These are phyloP conservation scores for Campoplex nolae DNA, from an alignment of 2,888 invertebrate species.

Conservation along the genomic window DNA sequence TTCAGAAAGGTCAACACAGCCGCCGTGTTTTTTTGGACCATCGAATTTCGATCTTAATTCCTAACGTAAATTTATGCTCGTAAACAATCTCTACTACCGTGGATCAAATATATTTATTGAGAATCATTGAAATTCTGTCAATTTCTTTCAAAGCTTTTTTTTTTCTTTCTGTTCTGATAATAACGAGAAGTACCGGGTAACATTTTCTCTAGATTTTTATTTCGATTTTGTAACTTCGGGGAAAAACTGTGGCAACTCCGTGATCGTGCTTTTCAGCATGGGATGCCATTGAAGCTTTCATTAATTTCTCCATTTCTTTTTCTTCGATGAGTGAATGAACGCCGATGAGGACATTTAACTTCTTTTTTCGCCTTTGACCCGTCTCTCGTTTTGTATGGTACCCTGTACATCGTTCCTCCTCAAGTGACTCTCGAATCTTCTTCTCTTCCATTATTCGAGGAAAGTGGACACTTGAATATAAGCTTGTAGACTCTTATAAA, in stretches of 20 bases:
- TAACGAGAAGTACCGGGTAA: neutral
- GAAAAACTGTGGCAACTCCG: neutral
- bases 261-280: neutral
- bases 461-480: neutral
- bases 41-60: neutral
- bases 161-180: neutral
- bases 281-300: neutral
- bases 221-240: neutral
- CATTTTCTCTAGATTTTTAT: neutral
- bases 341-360: slow-evolving; percentile 13
- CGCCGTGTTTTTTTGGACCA: neutral
- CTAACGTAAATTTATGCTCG: too few species aligned
- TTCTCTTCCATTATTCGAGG: slow-evolving; percentile 21
- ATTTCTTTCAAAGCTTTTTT: neutral
- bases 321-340: neutral
- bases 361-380: neutral
- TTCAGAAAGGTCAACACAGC: slow-evolving; percentile 11
- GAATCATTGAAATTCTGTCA: neutral
- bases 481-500: too few species aligned
- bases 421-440: slow-evolving; percentile 30
- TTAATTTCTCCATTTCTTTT: neutral
- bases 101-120: too few species aligned
- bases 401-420: neutral
- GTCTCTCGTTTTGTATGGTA: neutral
- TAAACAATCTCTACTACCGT: too few species aligned